Evolutionary conservation across 2,888 invertebrate genomes (phyloP).

Genomic region (Lasioglossum figueresi): DNA sequence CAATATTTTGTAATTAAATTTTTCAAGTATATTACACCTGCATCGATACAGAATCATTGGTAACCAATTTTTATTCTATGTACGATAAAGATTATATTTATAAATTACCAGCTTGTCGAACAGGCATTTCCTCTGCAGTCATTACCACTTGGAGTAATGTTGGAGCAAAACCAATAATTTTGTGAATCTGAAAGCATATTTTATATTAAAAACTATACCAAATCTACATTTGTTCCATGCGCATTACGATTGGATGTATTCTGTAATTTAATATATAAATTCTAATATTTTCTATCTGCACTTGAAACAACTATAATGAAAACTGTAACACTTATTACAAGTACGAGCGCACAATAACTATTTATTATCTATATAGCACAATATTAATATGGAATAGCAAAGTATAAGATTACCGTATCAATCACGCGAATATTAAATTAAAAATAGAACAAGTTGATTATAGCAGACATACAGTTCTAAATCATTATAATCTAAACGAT

Average conservation of each 20-base stretch:
- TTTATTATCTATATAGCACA: background rate
- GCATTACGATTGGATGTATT: background rate
- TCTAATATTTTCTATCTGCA: background rate
- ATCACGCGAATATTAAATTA: background rate
- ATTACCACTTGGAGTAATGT: conserved; percentile 96
- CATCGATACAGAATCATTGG: conserved; percentile 30
- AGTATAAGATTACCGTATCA: background rate
- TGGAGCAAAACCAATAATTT: conserved; percentile 98
- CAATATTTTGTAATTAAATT: conserved; percentile 95
- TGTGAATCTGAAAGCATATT: conserved; percentile 88
- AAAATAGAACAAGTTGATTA: background rate
- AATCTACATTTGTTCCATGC: background rate
- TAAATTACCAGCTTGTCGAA: conserved; percentile 93
- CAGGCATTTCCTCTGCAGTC: conserved; percentile 94
- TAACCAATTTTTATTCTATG: conserved; percentile 6
- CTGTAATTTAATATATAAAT: background rate
- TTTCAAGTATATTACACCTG: conserved; percentile 96
- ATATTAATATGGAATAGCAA: background rate
- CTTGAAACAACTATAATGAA: background rate
- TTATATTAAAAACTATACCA: background rate
- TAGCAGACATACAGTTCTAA: too few relatives aligned
- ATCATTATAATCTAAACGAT: background rate
- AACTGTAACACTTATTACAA: background rate
- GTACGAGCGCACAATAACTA: background rate
- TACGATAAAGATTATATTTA: background rate